These are phyloP conservation scores for Scaptomyza caliginosa DNA, from an alignment of 2,888 invertebrate genomes.

Conservation along the genomic window DNA sequence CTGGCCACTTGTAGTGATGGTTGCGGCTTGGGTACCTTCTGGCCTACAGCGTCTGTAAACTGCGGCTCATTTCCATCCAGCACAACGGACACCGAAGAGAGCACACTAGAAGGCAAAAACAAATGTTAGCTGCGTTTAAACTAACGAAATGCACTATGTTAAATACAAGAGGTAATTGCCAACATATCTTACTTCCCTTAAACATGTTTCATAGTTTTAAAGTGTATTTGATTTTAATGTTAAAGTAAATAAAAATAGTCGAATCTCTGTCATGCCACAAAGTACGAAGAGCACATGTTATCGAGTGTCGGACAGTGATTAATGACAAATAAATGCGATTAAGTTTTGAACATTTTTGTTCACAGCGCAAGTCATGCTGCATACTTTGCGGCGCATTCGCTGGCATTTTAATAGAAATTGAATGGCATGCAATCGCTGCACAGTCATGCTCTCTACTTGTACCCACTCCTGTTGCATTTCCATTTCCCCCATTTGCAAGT, in stretches of 20 bases:
- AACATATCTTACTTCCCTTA: too few species aligned
- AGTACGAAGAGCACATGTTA: conserved; percentile 38
- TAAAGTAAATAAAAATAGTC: neutral
- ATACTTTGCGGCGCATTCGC: conserved; percentile 54
- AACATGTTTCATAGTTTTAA: too few species aligned
- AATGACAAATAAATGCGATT: conserved; percentile 53
- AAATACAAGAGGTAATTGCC: too few species aligned
- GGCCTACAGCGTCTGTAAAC: conserved; percentile 89
- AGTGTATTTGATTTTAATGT: neutral
- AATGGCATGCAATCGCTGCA: conserved; percentile 64
- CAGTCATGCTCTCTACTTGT: conserved; percentile 49
- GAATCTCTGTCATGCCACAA: neutral
- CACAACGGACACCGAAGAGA: conserved; percentile 88
- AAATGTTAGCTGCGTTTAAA: neutral
- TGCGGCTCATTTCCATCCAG: conserved; percentile 86
- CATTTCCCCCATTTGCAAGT: conserved; percentile 10
- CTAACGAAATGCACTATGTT: neutral
- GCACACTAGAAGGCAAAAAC: conserved; percentile 85
- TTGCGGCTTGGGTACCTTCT: conserved; percentile 87
- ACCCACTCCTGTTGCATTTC: neutral
- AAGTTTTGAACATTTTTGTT: conserved; percentile 20
- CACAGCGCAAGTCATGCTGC: conserved; percentile 54
- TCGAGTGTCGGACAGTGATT: conserved; percentile 51
- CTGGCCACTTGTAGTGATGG: conserved; percentile 89
- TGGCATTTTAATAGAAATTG: conserved; percentile 72